Conservation (phyloP, 2,797 vertebrate species). For the Notoglanidium macrostoma region DNA sequence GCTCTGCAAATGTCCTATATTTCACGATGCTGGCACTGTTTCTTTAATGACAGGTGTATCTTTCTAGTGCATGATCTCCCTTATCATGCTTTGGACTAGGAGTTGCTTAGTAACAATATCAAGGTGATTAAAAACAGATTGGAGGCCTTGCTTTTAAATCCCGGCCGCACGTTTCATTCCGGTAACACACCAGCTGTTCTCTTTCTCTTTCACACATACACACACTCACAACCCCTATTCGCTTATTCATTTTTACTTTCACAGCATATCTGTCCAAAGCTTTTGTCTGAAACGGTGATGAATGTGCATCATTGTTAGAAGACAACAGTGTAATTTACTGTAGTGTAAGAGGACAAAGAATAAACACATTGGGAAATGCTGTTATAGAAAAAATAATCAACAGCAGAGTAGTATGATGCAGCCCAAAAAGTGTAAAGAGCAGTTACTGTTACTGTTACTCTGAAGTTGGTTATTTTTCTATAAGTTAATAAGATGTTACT, state of each 20-base stretch:
- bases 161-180: constrained; percentile 59
- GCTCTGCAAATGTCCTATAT: not conserved
- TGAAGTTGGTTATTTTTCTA: not conserved
- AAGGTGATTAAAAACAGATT: constrained; percentile 52
- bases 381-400: not conserved
- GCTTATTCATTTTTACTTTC: constrained; percentile 22
- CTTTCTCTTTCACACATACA: constrained; percentile 22
- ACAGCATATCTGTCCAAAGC: constrained; percentile 1
- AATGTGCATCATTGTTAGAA: not conserved
- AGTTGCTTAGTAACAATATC: constrained; percentile 38
- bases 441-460: not conserved
- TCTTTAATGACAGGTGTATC: not conserved
- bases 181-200: constrained; percentile 48
- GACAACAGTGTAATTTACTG: not conserved
- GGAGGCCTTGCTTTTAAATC: constrained; percentile 60
- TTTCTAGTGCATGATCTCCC: not conserved
- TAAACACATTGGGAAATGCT: not conserved
- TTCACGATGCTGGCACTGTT: not conserved
- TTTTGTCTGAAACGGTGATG: not conserved
- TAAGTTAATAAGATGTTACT: not conserved
- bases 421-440: not conserved
- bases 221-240: not conserved
- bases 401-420: not conserved
- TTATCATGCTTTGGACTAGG: not conserved
- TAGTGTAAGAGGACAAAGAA: not conserved